phyloP scores from a whole-genome alignment of 2,113 vertebrate genomes.

The Gymnobelideus leadbeateri region DNA sequence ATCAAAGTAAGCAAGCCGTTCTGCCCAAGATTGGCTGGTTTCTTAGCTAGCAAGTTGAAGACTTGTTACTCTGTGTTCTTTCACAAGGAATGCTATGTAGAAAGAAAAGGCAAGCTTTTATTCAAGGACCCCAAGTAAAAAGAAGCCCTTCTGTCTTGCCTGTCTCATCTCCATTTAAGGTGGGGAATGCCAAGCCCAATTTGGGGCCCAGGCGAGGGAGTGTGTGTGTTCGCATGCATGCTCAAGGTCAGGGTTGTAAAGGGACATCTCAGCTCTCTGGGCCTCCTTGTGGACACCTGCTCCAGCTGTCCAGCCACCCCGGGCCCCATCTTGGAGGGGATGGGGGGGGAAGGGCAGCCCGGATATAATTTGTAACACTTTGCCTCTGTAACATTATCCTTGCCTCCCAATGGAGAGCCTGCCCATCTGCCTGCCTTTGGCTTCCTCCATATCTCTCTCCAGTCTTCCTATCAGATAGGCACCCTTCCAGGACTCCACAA shows the following conservation, averaged over 20 bases:
- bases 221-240: neutral
- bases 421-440: neutral
- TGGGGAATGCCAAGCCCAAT: neutral
- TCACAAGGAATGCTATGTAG: neutral
- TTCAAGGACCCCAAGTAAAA: neutral
- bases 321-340: neutral
- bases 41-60: neutral
- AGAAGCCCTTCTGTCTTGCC: neutral
- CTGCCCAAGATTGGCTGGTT: neutral
- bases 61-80: neutral
- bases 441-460: neutral
- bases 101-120: conserved; percentile 14
- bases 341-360: neutral
- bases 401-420: neutral
- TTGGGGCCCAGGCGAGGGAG: neutral
- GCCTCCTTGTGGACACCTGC: neutral
- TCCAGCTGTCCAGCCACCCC: neutral
- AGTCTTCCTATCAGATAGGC: neutral
- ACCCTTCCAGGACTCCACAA: neutral
- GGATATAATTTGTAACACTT: neutral
- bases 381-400: neutral
- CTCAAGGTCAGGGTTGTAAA: neutral
- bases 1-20: neutral
- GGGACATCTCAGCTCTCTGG: neutral
- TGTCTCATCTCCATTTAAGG: neutral